Evolutionary conservation across 1,140 invertebrate genomes (phyloP).

Genomic region (Frieseomelitta varia): DNA sequence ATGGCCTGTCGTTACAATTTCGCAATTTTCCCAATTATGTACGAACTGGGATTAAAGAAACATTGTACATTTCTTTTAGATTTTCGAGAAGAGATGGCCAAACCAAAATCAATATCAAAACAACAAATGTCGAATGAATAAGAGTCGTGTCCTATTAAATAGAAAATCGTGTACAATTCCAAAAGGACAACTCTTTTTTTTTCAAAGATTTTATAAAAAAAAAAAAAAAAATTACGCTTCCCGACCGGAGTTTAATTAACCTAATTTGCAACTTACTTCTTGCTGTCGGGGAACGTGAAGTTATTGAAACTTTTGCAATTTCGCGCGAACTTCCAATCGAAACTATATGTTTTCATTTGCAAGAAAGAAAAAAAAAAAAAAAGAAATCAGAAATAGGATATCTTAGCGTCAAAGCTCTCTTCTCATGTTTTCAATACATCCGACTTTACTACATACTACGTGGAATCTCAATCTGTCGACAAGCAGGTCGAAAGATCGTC

Average conservation of each 20-base stretch:
- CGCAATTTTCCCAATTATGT: no score
- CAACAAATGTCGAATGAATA: not conserved
- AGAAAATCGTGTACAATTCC: not conserved
- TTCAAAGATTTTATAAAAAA: not conserved
- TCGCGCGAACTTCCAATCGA: not conserved
- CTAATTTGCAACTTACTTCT: conserved; percentile 28
- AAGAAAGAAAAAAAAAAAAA: not conserved
- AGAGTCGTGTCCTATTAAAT: not conserved
- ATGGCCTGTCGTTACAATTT: no score
- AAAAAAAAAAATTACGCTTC: not conserved
- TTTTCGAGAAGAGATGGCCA: not conserved
- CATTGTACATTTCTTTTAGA: no score
- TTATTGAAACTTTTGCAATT: conserved; percentile 1
- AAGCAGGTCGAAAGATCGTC: not conserved
- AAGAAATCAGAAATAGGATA: not conserved
- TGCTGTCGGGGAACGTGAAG: not conserved
- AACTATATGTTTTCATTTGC: not conserved
- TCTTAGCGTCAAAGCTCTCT: not conserved
- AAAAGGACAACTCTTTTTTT: not conserved
- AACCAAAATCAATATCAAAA: not conserved
- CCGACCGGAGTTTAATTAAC: conserved; percentile 12
- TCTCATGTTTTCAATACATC: not conserved
- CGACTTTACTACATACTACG: no score
- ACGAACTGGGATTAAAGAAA: no score
- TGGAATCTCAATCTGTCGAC: not conserved